Base-by-base conservation (phyloP, 2,797 vertebrate species). In the Erpetoichthys calabaricus region DNA sequence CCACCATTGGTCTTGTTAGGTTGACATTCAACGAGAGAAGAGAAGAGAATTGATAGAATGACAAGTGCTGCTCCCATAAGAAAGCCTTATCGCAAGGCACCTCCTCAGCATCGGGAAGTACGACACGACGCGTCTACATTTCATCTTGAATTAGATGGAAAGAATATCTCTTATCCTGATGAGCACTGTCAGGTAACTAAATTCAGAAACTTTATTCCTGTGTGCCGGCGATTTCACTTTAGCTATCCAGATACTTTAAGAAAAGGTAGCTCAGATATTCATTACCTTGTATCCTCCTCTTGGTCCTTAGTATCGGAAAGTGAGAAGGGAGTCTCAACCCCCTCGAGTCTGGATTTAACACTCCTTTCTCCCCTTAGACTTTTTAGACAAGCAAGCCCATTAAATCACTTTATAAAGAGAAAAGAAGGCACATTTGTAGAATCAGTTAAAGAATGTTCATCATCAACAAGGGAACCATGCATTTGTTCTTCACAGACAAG, bases 1-100 rank as follows among this genome's bases (percentile, higher is more conserved):
- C 25, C 25, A 25, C 25, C 25, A 25, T 70, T 42, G 56, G 47
- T 49, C 47, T n/a, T 5, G 47, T 57, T 73, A 85, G 81, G 70
- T 78, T 45, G 47, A 50, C 5, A 25, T 3, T 9, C 51, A 51
- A 47, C 25, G 43, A 52, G 4, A 51, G 47, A 54, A 49, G 45
- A 44, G 3, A 49, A 57, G 41, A 53, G 55, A 62, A 57, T 56
- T 46, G 58, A 67, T 70, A 88, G 76, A 69, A 97, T 97, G 92
- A 88, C 82, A 25, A 95, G 89, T 57, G 68, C 84, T 1, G 83
- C 84, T 50, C 82, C 89, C 1, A 68, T 82, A 54, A 90, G 92
- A 83, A 98, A 97, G 80, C 94, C 94, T 41, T 98, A 98, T 71
- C 90, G 94, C 3, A 97, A 96, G 84, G 94, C 95, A 0, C 95